Percentiles rank a stretch among this genome's conserved stretches.
Conservation (phyloP, 1,140 invertebrate species). For the Orussus abietinus region DNA sequence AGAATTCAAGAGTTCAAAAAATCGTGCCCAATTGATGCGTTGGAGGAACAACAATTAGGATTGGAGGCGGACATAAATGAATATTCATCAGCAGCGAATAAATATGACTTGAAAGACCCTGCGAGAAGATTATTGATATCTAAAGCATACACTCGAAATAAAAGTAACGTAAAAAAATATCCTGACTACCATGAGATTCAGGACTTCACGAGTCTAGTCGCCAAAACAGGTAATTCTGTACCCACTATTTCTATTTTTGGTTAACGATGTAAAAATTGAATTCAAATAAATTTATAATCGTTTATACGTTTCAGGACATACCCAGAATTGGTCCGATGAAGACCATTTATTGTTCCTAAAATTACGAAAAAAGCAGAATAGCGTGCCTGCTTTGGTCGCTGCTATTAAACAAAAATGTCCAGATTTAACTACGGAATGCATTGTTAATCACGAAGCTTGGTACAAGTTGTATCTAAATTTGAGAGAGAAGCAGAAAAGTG, state of each 20-base stretch:
- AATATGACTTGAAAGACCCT: conserved; percentile 17
- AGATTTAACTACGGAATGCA: conserved; percentile 37
- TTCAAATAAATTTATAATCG: conserved; percentile 2
- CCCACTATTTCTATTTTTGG: neutral
- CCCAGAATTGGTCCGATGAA: conserved; percentile 40
- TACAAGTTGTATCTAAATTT: conserved; percentile 42
- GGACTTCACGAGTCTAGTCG: conserved; percentile 36
- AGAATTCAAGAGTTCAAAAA: conserved; percentile 41
- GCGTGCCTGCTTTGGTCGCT: conserved; percentile 30
- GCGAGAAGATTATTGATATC: neutral
- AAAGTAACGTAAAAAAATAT: conserved; percentile 8
- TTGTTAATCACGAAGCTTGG: conserved; percentile 49
- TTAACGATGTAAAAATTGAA: neutral
- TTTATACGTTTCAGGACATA: conserved; percentile 32
- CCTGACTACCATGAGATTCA: conserved; percentile 23
- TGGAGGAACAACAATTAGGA: conserved; percentile 29
- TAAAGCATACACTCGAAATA: neutral
- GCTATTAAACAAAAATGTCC: conserved; percentile 40
- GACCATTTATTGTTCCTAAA: conserved; percentile 45
- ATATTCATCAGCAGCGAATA: conserved; percentile 26
- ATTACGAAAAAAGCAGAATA: conserved; percentile 34
- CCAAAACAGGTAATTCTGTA: conserved; percentile 39
- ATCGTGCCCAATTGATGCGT: conserved; percentile 17
- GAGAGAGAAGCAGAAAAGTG: conserved; percentile 36
- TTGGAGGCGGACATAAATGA: conserved; percentile 31